phyloP scores from a whole-genome alignment of 2,113 vertebrate species.

The Strigops habroptila region DNA sequence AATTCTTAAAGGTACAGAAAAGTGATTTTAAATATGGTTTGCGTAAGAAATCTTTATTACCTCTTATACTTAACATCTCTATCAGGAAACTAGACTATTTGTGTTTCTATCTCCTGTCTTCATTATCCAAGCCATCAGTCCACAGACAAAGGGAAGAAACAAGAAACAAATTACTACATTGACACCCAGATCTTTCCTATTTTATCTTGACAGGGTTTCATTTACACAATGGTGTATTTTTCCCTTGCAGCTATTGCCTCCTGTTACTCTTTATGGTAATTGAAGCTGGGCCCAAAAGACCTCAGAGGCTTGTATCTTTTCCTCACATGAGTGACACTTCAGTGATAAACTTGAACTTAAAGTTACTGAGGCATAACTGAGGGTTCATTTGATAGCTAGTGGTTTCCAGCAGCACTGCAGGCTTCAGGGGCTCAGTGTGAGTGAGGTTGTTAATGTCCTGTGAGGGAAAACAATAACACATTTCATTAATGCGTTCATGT shows the following conservation, averaged over 20 bases:
- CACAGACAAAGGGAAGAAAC: conserved; percentile 65
- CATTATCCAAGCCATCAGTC: conserved; percentile 65
- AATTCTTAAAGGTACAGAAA: conserved; percentile 49
- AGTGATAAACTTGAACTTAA: conserved; percentile 85
- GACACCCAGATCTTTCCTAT: conserved; percentile 64
- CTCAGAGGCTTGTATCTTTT: conserved; percentile 78
- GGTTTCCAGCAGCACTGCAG: conserved; percentile 74
- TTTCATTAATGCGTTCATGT: conserved; percentile 83
- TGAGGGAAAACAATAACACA: conserved; percentile 84
- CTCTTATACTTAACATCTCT: conserved; percentile 47
- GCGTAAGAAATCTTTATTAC: conserved; percentile 46
- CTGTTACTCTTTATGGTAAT: conserved; percentile 78
- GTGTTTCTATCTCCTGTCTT: conserved; percentile 36
- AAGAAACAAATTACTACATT: conserved; percentile 69
- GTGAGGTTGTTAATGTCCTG: conserved; percentile 81
- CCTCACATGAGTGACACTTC: conserved; percentile 78
- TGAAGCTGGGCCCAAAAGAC: conserved; percentile 72
- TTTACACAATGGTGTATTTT: conserved; percentile 48
- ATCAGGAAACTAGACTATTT: conserved; percentile 50
- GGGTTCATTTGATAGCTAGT: conserved; percentile 84
- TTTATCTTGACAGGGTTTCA: conserved; percentile 73
- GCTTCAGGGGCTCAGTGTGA: conserved; percentile 69
- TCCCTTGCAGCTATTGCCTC: conserved; percentile 55
- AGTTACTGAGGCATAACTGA: conserved; percentile 79
- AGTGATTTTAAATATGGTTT: conserved; percentile 58